Conservation (phyloP, 2,113 vertebrate genomes). For the Coreoperca whiteheadi region DNA sequence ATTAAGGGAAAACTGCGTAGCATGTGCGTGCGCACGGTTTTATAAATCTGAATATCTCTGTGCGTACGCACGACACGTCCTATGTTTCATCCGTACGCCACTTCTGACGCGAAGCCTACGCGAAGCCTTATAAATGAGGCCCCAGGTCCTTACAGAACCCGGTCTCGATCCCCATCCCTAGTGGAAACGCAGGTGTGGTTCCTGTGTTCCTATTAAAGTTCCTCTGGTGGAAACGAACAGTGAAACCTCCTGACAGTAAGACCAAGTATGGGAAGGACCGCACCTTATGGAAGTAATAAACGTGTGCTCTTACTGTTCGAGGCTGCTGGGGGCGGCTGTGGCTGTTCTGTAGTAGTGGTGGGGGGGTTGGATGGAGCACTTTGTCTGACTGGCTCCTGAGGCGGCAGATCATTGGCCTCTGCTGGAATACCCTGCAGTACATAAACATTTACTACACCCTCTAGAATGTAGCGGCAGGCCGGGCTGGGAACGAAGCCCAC, state of each 20-base stretch:
- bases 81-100: too few species aligned
- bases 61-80: too few species aligned
- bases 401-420: constrained; percentile 66
- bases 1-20: too few species aligned
- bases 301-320: constrained; percentile 40
- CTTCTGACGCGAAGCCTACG: too few species aligned
- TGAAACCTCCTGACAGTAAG: background rate
- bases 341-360: constrained; percentile 60
- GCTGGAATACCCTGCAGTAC: constrained; percentile 77
- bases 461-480: background rate
- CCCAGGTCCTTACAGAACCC: too few species aligned
- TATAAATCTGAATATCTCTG: too few species aligned
- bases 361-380: constrained; percentile 48
- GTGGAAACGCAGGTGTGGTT: too few species aligned
- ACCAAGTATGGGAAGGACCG: background rate
- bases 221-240: background rate
- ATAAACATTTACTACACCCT: constrained; percentile 25
- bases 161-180: too few species aligned
- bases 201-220: background rate
- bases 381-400: constrained; percentile 61
- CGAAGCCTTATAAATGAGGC: too few species aligned
- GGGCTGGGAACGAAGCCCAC: background rate
- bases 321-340: constrained; percentile 65
- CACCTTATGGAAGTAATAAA: background rate
- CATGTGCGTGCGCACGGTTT: too few species aligned